Evolutionary conservation across 1,140 invertebrate species (phyloP), one percentile per base, ranked within the genome.

Genomic region (Bradysia coprophila): DNA sequence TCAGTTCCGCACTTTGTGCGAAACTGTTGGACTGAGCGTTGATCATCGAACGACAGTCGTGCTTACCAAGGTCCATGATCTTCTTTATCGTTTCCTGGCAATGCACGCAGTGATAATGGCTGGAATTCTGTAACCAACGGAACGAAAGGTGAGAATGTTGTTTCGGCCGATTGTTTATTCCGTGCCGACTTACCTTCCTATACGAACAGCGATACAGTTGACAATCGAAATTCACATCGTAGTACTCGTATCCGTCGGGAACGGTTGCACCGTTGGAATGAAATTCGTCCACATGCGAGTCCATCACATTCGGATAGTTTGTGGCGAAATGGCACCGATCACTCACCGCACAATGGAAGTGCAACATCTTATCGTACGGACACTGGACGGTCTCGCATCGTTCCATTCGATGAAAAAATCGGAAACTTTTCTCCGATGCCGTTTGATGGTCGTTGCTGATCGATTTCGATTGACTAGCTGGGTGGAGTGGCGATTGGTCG

Each of bases 201-300:
- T 34, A 33, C n/a, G 71, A 70, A 58, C 82, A 86, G 32, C 69
- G 69, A 4, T 66, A 54, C 20, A 80, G 57, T 11, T 79, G 67
- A 52, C 84, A 89, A 51, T 87, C 79, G 15, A 84, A 71, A 52
- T 72, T 78, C 36, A 76, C 66, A 49, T 88, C 83, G 61, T 78
- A 87, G 60, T 81, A 86, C 21, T 81, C 73, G 13, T 8, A 28
- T 8, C 13, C 13, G 6, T 28, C 24, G 6, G 24, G 24, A 8
- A 28, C 13, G 6, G 13, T 13, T 8, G 55, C 82, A 89, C 4
- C 81, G 51, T 78, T 85, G 47, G 79, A 80, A 55, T 89, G 84
- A 54, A 88, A 88, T 52, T 87, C 81, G 50, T 76, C 76, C 39
- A 78, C 73, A 53, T 89, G 84, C 50, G 76, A 66, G 6, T 75